Evolutionary conservation across 2,113 vertebrate species (phyloP).

Genomic region (Sakesphorus luctuosus): DNA sequence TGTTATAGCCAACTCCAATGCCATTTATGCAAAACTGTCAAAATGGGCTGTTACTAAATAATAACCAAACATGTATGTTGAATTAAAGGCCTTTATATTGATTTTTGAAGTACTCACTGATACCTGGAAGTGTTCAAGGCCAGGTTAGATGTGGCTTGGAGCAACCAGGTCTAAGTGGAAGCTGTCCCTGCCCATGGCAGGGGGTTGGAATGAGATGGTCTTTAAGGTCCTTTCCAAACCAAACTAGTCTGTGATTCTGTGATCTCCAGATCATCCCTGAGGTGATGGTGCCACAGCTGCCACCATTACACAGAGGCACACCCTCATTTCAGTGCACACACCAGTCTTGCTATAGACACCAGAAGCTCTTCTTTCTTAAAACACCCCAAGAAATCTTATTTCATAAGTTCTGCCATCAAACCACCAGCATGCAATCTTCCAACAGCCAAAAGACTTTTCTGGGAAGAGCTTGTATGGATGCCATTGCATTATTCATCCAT

Average conservation of each 20-base stretch:
- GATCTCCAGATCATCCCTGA: neutral
- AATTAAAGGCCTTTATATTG: neutral
- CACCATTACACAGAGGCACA: fast-evolving
- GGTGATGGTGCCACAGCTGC: fast-evolving
- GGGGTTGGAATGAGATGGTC: neutral
- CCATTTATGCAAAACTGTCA: neutral
- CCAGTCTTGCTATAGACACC: neutral
- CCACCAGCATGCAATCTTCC: neutral
- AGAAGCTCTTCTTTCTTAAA: fast-evolving
- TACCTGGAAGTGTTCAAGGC: neutral
- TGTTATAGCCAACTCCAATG: no score
- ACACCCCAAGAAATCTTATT: neutral
- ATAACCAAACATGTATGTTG: fast-evolving
- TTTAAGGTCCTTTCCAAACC: neutral
- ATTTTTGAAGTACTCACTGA: neutral
- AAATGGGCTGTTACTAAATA: neutral
- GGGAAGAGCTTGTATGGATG: neutral
- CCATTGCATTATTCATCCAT: neutral
- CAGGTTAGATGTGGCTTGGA: fast-evolving
- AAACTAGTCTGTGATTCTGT: neutral
- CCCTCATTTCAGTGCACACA: neutral
- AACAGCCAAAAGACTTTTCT: neutral
- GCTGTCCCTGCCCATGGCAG: neutral
- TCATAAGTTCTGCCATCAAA: neutral
- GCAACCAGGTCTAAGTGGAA: neutral